Base-by-base conservation (phyloP, 2,888 invertebrate species). In the Lasioglossum villosulum region DNA sequence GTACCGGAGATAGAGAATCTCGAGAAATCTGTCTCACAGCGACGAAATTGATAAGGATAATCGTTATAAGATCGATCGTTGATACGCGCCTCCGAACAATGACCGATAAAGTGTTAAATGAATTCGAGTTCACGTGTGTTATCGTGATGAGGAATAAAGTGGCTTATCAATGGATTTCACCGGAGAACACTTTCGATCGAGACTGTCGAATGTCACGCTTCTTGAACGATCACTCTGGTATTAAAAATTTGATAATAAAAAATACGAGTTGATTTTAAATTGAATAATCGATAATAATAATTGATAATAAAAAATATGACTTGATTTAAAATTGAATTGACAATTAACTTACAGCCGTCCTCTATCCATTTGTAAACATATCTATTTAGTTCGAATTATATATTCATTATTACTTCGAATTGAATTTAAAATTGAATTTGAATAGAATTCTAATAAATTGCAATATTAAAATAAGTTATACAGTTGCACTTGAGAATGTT, bases 21-120 rank as follows among this genome's bases (percentile, higher is more conserved):
- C 63, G 30, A 39, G n/a, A 48, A 59, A 4, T 59, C 37, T 30
- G 10, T 42, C 19, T 27, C 30, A 6, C 16, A 52, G 42, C 48
- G 59, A 74, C 74, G 48, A 30, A 10, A n/a, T 82, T 27, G 82
- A 78, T 74, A 74, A 76, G 14, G 66, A 56, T 76, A 82, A 83
- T 75, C 75, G 30, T 73, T 81, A 75, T 52, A 75, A 71, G 75
- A 78, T 83, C 83, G 45, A 14, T 19, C 6, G 66, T 14, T 6
- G 82, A 76, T 83, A 76, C 68, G 68, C 16, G 14, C 30, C 34
- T 19, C 34, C 52, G 72, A 73, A 66, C 81, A 73, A 76, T 76
- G 84, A 85, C 73, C 84, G 85, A 83, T 75, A 85, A 68, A 84
- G n/a, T 34, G 27, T 56, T 52, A 30, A 71, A 83, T 71, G 39